Percentiles rank a stretch among this genome's conserved stretches.
Conservation (phyloP, 1,140 invertebrate genomes). For the Polypedilum pembai region DNA sequence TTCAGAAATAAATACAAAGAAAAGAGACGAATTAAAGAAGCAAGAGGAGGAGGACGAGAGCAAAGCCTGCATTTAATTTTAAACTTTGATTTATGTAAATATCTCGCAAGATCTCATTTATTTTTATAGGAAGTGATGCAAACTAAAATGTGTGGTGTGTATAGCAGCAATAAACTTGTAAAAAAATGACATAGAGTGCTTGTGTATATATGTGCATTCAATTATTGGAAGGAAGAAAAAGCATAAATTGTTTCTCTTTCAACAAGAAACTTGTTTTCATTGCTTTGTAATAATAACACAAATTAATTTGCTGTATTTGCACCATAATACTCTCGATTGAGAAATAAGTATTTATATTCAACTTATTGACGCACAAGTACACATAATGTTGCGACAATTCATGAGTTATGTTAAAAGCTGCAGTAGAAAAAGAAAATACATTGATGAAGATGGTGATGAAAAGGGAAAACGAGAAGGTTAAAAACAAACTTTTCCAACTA, state of each 20-base stretch:
- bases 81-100: neutral
- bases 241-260: neutral
- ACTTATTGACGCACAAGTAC: neutral
- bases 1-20: neutral
- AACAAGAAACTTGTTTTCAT: neutral
- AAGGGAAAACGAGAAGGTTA: slow-evolving; percentile 1
- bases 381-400: slow-evolving; percentile 8
- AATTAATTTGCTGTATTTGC: neutral
- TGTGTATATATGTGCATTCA: neutral
- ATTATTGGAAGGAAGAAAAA: neutral
- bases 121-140: neutral
- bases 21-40: neutral
- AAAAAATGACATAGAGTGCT: no score
- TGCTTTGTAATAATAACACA: neutral
- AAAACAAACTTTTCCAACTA: neutral
- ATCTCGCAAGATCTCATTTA: neutral
- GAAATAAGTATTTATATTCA: neutral
- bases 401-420: slow-evolving; percentile 23
- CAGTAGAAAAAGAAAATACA: slow-evolving; percentile 2
- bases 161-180: no score
- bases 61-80: neutral
- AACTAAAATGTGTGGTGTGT: neutral
- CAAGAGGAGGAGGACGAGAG: neutral
- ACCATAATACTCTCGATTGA: neutral
- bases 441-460: neutral